phyloP scores from a whole-genome alignment of 2,113 vertebrate genomes.

The Catagonus wagneri region DNA sequence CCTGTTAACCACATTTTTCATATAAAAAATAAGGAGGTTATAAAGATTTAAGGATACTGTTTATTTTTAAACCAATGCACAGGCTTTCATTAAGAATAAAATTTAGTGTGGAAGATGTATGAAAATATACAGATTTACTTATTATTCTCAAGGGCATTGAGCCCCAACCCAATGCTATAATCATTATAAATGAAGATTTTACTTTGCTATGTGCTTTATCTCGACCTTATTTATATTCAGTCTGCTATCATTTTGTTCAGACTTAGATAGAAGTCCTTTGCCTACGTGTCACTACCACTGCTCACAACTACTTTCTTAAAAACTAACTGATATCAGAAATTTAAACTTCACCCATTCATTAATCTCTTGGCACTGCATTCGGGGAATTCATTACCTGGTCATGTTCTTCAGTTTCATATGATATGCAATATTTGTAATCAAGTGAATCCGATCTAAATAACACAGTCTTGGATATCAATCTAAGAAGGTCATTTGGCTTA shows the following conservation, averaged over 20 bases:
- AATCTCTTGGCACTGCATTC: slow-evolving; percentile 58
- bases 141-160: slow-evolving; percentile 43
- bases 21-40: background rate
- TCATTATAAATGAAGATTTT: slow-evolving; percentile 57
- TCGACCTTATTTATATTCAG: slow-evolving; percentile 69
- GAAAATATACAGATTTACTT: slow-evolving; percentile 23
- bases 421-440: slow-evolving; percentile 31
- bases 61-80: slow-evolving; percentile 5
- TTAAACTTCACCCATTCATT: slow-evolving; percentile 58
- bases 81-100: slow-evolving; percentile 48
- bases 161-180: slow-evolving; percentile 23
- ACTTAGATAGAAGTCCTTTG: slow-evolving; percentile 50
- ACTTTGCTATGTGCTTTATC: slow-evolving; percentile 64
- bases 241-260: slow-evolving; percentile 68
- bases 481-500: slow-evolving; percentile 39
- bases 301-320: slow-evolving; percentile 49
- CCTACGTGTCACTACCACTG: slow-evolving; percentile 25
- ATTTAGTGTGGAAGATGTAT: background rate
- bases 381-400: slow-evolving; percentile 65
- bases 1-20: background rate
- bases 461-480: slow-evolving; percentile 42
- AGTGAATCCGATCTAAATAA: background rate
- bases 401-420: slow-evolving; percentile 24
- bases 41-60: background rate
- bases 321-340: slow-evolving; percentile 50